These are phyloP conservation scores for Drosophila triauraria DNA, from an alignment of 1,140 invertebrate species.

Conservation along the genomic window DNA sequence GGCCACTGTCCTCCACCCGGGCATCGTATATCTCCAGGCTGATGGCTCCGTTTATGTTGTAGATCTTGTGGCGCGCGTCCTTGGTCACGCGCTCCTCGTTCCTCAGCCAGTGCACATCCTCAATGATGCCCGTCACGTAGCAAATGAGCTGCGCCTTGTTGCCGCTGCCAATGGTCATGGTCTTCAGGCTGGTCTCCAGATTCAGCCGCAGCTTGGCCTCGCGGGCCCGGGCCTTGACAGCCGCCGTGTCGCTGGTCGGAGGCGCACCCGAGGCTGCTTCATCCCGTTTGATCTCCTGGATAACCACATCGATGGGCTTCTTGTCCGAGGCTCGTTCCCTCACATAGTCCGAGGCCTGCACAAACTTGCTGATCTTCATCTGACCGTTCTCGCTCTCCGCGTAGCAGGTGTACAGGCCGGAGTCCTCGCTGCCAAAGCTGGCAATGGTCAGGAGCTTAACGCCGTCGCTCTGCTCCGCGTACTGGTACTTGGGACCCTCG, in stretches of 20 bases:
- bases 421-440: constrained; percentile 58
- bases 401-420: constrained; percentile 79
- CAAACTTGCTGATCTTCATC: constrained; percentile 83
- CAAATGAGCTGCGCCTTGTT: constrained; percentile 82
- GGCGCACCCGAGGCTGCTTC: not conserved
- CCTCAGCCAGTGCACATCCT: constrained; percentile 79
- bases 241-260: constrained; percentile 12
- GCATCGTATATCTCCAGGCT: constrained; percentile 82
- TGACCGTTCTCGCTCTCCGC: constrained; percentile 80
- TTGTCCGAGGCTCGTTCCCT: constrained; percentile 55
- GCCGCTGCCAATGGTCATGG: constrained; percentile 76
- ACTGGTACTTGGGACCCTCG: constrained; percentile 86
- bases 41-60: constrained; percentile 81
- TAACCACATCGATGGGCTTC: constrained; percentile 46
- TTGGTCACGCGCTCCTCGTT: constrained; percentile 73
- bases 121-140: constrained; percentile 76
- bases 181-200: constrained; percentile 74
- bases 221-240: constrained; percentile 53
- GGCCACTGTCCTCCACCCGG: constrained; percentile 71
- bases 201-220: constrained; percentile 71
- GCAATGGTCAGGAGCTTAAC: constrained; percentile 71
- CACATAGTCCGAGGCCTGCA: constrained; percentile 75
- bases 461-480: constrained; percentile 59
- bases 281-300: constrained; percentile 42
- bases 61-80: constrained; percentile 76